Conservation (phyloP, 2,113 vertebrate species). For the Dendropsophus ebraccatus region DNA sequence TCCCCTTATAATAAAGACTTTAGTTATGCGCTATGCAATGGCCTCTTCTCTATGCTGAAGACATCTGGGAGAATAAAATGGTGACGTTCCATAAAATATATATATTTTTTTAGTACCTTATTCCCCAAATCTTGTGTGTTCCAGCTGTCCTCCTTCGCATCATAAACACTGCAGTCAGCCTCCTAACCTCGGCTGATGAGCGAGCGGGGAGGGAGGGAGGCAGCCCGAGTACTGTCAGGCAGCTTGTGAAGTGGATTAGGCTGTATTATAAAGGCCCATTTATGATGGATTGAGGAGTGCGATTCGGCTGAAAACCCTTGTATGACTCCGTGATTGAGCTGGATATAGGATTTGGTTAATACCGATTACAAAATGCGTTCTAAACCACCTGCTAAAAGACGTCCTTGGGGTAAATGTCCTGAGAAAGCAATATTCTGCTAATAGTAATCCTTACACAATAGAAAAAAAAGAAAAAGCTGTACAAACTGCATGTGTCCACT, state of each 20-base stretch:
- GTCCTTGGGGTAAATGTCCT: neutral
- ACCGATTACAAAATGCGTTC: neutral
- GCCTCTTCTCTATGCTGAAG: neutral
- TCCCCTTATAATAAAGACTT: neutral
- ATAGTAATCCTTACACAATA: neutral
- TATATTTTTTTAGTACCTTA: conserved; percentile 17
- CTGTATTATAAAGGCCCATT: conserved; percentile 25
- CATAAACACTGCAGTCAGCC: conserved; percentile 31
- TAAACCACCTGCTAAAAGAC: neutral
- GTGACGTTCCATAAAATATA: conserved; percentile 38
- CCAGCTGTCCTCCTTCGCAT: conserved; percentile 36
- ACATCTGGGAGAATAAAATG: conserved; percentile 36
- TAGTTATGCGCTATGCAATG: neutral
- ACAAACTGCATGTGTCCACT: too few relatives aligned
- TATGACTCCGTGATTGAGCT: conserved; percentile 9
- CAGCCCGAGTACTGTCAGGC: neutral
- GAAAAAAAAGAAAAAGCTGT: too few relatives aligned
- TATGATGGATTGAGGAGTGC: conserved; percentile 17
- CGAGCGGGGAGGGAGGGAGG: neutral
- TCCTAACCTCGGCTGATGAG: conserved; percentile 14
- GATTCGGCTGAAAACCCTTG: neutral
- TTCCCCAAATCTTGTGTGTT: neutral
- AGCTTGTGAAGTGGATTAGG: conserved; percentile 23
- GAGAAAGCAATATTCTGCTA: neutral
- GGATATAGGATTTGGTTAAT: neutral